These are phyloP conservation scores for Scelioninae gen. 1 DNA, from an alignment of 2,888 invertebrate genomes.

Conservation along the genomic window DNA sequence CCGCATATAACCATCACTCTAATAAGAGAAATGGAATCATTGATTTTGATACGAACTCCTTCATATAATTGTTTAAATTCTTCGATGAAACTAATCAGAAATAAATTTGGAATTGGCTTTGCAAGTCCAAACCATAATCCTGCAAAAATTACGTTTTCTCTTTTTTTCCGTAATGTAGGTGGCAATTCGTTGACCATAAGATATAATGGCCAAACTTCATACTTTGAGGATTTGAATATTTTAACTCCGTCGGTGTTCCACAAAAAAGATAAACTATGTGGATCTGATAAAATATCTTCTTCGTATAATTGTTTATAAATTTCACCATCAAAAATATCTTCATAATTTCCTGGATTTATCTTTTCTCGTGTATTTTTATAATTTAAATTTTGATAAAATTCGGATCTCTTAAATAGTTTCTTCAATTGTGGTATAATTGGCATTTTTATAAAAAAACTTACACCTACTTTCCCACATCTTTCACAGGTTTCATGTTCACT, in stretches of 20 bases:
- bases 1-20: constrained; percentile 35
- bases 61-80: constrained; percentile 29
- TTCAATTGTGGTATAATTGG: not conserved
- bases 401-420: not conserved
- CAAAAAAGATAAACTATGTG: not conserved
- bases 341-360: not conserved
- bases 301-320: constrained; percentile 7
- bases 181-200: constrained; percentile 1
- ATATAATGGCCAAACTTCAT: not conserved
- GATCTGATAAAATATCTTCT: constrained; percentile 6
- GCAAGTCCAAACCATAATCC: constrained; percentile 14
- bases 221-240: constrained; percentile 26
- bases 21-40: not conserved
- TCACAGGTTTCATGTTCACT: not conserved
- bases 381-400: not conserved
- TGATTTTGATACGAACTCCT: constrained; percentile 14
- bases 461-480: not conserved
- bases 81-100: constrained; percentile 14
- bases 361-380: not conserved
- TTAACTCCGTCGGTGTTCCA: constrained; percentile 18
- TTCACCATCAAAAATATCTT: constrained; percentile 29
- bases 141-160: constrained; percentile 23
- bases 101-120: constrained; percentile 39
- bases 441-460: not conserved
- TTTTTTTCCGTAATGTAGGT: constrained; percentile 9